A percentile compares a stretch with the other conserved stretches of the same genome.
These are phyloP conservation scores for Archaeoteleia sp. DNA, from an alignment of 2,888 invertebrate genomes.

Conservation along the genomic window DNA sequence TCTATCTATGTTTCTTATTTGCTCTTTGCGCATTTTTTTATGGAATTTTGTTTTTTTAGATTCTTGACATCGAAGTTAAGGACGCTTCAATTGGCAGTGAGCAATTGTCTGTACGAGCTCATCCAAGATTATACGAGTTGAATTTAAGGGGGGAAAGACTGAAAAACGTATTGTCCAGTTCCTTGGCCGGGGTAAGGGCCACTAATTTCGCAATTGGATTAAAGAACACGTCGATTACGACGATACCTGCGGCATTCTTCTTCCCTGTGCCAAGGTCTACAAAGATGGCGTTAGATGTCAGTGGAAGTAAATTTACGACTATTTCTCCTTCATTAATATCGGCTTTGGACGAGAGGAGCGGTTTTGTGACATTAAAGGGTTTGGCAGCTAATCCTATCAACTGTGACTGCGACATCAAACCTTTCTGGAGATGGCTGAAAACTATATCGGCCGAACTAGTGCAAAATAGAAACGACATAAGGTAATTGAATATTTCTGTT, in stretches of 20 bases:
- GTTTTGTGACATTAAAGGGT: conserved; percentile 84
- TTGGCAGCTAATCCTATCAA: conserved; percentile 87
- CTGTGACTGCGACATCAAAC: conserved; percentile 90
- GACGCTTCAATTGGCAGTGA: conserved; percentile 88
- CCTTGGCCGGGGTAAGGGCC: conserved; percentile 87
- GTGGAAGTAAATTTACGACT: conserved; percentile 85
- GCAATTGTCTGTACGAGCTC: conserved; percentile 85
- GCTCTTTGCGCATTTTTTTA: too few relatives aligned
- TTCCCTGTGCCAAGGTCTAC: conserved; percentile 93
- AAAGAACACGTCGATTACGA: conserved; percentile 86
- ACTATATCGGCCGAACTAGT: conserved; percentile 72
- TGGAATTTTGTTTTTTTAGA: too few relatives aligned
- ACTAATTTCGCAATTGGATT: conserved; percentile 83
- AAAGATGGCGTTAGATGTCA: conserved; percentile 84
- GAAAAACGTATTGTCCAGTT: conserved; percentile 87
- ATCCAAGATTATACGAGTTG: conserved; percentile 85
- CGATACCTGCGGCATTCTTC: conserved; percentile 87
- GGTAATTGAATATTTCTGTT: too few relatives aligned
- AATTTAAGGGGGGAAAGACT: conserved; percentile 85
- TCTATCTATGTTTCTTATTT: too few relatives aligned
- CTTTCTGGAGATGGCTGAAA: conserved; percentile 86
- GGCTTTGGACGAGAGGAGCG: conserved; percentile 87
- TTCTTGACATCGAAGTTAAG: conserved; percentile 89
- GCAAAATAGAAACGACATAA: conserved; percentile 72
- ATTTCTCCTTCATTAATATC: conserved; percentile 86